Base-by-base conservation (phyloP, 2,888 invertebrate species). In the Xylocampa areola region DNA sequence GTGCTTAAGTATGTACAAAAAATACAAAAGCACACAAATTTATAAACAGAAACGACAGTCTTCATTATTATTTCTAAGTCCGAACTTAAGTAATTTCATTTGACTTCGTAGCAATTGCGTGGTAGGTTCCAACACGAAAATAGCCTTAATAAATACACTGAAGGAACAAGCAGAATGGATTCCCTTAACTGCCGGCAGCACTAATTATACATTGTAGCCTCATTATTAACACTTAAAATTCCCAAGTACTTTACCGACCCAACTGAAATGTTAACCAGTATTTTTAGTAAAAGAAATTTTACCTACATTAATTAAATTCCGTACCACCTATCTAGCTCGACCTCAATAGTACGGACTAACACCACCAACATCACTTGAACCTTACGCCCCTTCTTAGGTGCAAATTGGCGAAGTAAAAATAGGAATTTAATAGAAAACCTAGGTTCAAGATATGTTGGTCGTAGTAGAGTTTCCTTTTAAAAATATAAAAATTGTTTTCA, bases 251-350 rank as follows among this genome's bases (percentile, higher is more conserved):
- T 75, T 68, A 32, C 68, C 61, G 58, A 74, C 71, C 67, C 53
- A 79, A 80, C 80, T 74, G 54, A 63, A 79, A 84, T 77, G 78
- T 73, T 78, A 69, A 66, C 52, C 47, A 68, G 69, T 73, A 75
- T 84, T 78, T 82, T 78, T 69, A 69, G 62, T 74, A 68, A 80
- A 84, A 85, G 82, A 85, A n/a, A 87, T 84, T 80, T 81, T 80
- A 73, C 73, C 76, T 74, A 81, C 84, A 87, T 84, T 88, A 88
- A 88, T 89, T 88, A 89, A 87, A 88, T 88, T 84, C 85, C 73
- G 36, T 70, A 77, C 76, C 73, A 77, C 79, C 79, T 84, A 79
- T 80, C 80, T 78, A 64, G 21, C 52, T 49, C 70, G 70, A 79
- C 77, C 78, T 73, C 74, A 73, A 69, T 73, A 72, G 62, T 59